Evolutionary conservation across 2,888 invertebrate genomes (phyloP).

Genomic region (Aphidoletes aphidimyza): DNA sequence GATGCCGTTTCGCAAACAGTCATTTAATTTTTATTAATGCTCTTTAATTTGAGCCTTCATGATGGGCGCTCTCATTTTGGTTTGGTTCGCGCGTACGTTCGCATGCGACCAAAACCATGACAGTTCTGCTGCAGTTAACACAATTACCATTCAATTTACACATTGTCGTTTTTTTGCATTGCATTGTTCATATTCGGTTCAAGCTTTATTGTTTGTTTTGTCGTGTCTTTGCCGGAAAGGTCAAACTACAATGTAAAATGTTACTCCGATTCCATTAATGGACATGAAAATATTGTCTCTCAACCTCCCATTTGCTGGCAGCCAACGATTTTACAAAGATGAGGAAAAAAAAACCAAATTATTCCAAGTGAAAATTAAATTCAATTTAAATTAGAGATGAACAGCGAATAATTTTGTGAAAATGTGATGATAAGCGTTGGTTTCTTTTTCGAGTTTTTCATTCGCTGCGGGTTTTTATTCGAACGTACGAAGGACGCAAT

Average conservation of each 20-base stretch:
- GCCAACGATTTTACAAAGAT: not conserved
- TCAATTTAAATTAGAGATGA: conserved; percentile 13
- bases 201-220: no score
- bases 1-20: conserved; percentile 6
- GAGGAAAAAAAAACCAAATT: not conserved
- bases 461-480: not conserved
- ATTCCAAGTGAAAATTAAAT: conserved; percentile 21
- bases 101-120: not conserved
- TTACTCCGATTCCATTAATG: not conserved
- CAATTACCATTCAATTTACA: conserved; percentile 27
- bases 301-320: not conserved
- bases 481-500: not conserved
- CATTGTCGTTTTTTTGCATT: not conserved
- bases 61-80: no score
- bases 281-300: not conserved
- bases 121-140: not conserved
- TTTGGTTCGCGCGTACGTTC: not conserved
- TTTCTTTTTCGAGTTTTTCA: not conserved
- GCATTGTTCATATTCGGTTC: not conserved
- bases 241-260: conserved; percentile 17
- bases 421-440: conserved; percentile 15
- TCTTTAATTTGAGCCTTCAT: not conserved
- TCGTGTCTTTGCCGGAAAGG: not conserved
- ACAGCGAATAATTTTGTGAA: not conserved
- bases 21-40: conserved; percentile 17